Evolutionary conservation across 2,113 vertebrate genomes (phyloP), one percentile per base, ranked within the genome.

Genomic region (Ranitomeya variabilis): DNA sequence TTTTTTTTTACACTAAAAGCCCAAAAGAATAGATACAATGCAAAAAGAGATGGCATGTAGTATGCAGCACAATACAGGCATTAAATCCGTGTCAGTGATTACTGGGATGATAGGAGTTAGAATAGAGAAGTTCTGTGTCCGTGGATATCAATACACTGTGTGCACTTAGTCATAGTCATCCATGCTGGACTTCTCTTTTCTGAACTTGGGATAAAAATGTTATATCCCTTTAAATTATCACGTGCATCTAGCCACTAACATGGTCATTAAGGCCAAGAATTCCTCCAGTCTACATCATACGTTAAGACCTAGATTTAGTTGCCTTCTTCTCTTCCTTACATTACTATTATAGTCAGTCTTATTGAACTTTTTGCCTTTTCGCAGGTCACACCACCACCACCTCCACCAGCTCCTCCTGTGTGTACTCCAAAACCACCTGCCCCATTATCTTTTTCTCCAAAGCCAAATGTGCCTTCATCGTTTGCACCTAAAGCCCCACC

Each of bases 381-480:
- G 21, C 77, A 37, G 77, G 60, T 87, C 14, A 87, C 57, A 11
- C 81, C 87, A 51, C 86, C 89, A 10, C 60, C 83, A 84, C 60
- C 87, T 90, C 45, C 83, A 37, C 86, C 82, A 31, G 23, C 1
- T 23, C 90, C 55, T 0, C 76, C 85, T 73, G 11, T 2, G 0
- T 86, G 86, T 14, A 87, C 57, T 31, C 51, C 37, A 8, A 81
- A 80, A 37, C 86, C 78, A n/a, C 59, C 90, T 94, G 51, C 85
- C 91, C 80, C 86, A 91, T 0, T 93, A 89, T 85, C 54, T 14
- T n/a, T 89, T 64, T 19, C 71, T 18, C 23, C 87, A 14, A 89
- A 89, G 55, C 69, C 80, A 26, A 12, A 4, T 15, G n/a, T 59
- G 15, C 80, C 87, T 31, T 23, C 59, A 23, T 60, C 19, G 82